Percentiles rank a stretch among this genome's conserved stretches.
phyloP scores from a whole-genome alignment of 2,797 vertebrate genomes.

The Argya squamiceps region DNA sequence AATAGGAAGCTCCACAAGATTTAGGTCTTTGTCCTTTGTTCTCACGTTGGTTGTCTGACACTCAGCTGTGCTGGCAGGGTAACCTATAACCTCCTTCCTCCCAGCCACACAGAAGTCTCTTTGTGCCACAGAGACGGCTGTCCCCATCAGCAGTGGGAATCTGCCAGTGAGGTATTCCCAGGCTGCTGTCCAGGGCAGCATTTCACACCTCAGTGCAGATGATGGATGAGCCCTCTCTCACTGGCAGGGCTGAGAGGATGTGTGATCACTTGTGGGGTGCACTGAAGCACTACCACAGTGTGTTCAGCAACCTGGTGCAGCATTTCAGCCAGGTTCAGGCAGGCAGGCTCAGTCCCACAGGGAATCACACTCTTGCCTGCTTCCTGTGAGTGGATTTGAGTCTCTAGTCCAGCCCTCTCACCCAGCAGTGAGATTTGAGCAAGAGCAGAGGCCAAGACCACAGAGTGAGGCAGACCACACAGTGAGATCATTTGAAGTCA shows the following conservation, averaged over 20 bases:
- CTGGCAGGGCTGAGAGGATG: background rate
- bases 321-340: background rate
- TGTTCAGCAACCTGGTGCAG: background rate
- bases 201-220: background rate
- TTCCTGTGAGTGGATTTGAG: accelerated
- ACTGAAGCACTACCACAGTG: background rate
- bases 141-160: background rate
- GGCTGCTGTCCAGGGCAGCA: background rate
- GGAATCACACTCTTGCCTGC: background rate
- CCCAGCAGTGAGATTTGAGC: background rate
- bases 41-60: accelerated
- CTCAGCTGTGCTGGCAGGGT: background rate
- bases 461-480: background rate
- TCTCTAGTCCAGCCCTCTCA: accelerated
- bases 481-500: background rate
- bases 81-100: background rate
- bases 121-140: background rate
- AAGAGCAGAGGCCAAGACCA: background rate
- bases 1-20: background rate
- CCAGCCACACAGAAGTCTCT: background rate
- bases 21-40: background rate
- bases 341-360: background rate
- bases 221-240: background rate
- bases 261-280: background rate
- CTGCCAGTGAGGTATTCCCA: background rate